A percentile compares a stretch with the other conserved stretches of the same genome.
phyloP scores from a whole-genome alignment of 30 jellyfish, hydroid and myxozoan genomes.

The Catostylus mosaicus region DNA sequence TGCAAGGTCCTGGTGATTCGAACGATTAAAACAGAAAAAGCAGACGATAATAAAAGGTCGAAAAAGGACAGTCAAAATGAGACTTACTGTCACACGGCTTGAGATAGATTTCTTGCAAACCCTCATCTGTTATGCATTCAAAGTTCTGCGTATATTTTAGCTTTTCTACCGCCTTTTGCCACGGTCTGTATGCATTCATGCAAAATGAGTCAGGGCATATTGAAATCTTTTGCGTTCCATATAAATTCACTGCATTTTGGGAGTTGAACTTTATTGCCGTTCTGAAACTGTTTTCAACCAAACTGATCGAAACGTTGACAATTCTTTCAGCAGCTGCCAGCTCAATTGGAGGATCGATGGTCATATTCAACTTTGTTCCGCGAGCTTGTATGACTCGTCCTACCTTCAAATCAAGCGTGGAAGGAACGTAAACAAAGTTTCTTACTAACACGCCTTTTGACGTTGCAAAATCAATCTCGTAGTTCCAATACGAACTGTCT shows the following conservation, averaged over 20 bases:
- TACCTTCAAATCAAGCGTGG: not conserved
- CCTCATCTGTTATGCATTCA: slow-evolving; percentile 28
- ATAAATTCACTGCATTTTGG: slow-evolving; percentile 31
- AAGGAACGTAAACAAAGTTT: slow-evolving; percentile 35
- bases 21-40: too few relatives aligned
- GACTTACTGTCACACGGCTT: slow-evolving; percentile 63
- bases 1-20: too few relatives aligned
- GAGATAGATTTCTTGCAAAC: slow-evolving; percentile 46
- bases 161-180: slow-evolving; percentile 25
- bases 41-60: too few relatives aligned
- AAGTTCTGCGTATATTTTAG: slow-evolving; percentile 9
- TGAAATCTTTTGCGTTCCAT: slow-evolving; percentile 22
- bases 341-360: slow-evolving; percentile 25
- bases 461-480: not conserved
- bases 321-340: not conserved
- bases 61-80: not conserved
- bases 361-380: slow-evolving; percentile 23
- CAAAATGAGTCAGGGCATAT: slow-evolving; percentile 51
- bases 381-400: not conserved
- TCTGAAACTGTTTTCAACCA: not conserved
- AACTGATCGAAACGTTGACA: slow-evolving; percentile 3
- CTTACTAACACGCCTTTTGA: not conserved
- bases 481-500: slow-evolving; percentile 31
- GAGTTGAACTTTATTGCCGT: slow-evolving; percentile 24
- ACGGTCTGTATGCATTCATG: slow-evolving; percentile 37